A percentile compares a stretch with the other conserved stretches of the same genome.
Evolutionary conservation across 2,797 vertebrate genomes (phyloP).

Genomic region (Megalops cyprinoides): DNA sequence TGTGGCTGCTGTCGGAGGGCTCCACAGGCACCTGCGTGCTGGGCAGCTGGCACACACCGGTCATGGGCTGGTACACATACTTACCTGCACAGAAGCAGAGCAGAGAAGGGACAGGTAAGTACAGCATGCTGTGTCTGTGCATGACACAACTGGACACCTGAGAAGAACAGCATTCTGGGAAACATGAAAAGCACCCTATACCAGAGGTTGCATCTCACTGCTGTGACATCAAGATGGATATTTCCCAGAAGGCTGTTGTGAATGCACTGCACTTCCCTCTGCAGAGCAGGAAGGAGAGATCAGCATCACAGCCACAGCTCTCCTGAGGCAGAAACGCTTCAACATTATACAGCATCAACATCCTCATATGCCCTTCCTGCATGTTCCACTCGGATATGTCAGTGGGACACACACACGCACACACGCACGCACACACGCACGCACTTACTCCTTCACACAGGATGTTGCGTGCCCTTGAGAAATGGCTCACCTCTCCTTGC

Average conservation of each 20-base stretch:
- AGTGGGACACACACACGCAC: neutral
- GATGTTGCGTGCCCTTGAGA: too few relatives aligned
- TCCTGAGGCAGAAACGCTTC: too few relatives aligned
- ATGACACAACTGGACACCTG: neutral
- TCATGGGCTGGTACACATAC: conserved; percentile 98
- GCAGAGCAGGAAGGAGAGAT: too few relatives aligned
- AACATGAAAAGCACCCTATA: neutral
- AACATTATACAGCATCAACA: too few relatives aligned
- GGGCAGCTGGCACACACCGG: conserved; percentile 91
- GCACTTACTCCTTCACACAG: too few relatives aligned
- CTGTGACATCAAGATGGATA: neutral
- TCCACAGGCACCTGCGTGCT: conserved; percentile 85
- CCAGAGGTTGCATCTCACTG: neutral
- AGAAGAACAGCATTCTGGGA: neutral
- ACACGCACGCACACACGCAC: too few relatives aligned
- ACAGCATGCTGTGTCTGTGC: neutral
- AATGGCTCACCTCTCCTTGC: too few relatives aligned
- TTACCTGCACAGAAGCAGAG: conserved; percentile 78
- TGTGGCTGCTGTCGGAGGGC: conserved; percentile 78
- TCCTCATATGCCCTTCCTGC: too few relatives aligned
- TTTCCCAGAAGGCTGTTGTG: too few relatives aligned
- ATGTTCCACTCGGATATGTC: too few relatives aligned
- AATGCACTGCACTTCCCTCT: too few relatives aligned
- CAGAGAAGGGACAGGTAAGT: neutral
- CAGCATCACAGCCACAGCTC: too few relatives aligned